Percentiles rank a stretch among this genome's conserved stretches.
These are phyloP conservation scores for Girardia tigrina DNA, from an alignment of 2,888 invertebrate genomes.

Conservation along the genomic window DNA sequence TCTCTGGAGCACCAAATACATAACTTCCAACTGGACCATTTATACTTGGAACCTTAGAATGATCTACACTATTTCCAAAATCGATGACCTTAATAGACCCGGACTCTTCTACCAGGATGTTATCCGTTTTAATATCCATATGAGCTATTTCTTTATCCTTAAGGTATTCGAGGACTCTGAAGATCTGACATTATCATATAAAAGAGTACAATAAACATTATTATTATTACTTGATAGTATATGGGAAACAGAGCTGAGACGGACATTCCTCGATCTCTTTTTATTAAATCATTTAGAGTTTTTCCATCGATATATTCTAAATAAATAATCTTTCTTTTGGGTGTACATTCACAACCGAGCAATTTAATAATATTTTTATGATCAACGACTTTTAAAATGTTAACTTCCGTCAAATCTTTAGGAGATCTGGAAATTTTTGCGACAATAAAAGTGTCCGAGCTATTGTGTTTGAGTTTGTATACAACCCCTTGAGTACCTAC, in stretches of 20 bases:
- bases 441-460: not conserved
- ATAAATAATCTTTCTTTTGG: not conserved
- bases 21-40: not conserved
- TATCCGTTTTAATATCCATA: constrained; percentile 10
- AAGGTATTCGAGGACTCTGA: not conserved
- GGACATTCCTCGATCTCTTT: not conserved
- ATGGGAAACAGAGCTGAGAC: not conserved
- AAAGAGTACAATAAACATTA: not conserved
- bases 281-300: not conserved
- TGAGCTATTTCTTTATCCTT: not conserved
- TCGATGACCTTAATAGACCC: not conserved
- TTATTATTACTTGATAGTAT: not conserved
- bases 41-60: not conserved
- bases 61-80: not conserved
- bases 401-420: not conserved
- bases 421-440: not conserved
- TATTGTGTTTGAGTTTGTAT: not conserved
- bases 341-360: not conserved
- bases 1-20: not conserved
- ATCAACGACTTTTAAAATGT: not conserved
- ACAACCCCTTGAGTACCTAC: not conserved
- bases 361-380: not conserved
- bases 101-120: not conserved
- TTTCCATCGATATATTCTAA: not conserved
- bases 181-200: not conserved